Base-by-base conservation (phyloP, 2,113 vertebrate species). In the Catharus fuscescens region DNA sequence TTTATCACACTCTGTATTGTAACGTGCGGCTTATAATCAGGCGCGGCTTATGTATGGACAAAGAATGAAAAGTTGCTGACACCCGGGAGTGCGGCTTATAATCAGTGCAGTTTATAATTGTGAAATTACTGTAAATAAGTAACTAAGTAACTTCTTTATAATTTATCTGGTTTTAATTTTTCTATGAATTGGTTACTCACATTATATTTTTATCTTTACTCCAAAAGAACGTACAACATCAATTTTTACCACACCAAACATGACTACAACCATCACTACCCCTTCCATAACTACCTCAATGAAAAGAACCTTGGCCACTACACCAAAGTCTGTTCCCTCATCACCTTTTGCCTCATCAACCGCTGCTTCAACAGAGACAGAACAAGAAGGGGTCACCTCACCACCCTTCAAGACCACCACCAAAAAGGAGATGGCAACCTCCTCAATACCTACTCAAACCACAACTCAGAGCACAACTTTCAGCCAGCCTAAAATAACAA, bases 171-270 rank as follows among this genome's bases (percentile, higher is more conserved):
- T 81, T 91, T 66, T 61, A 73, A 66, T 66, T 80, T 66, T 48
- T 86, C 23, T 56, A 1, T 85, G 1, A 72, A 34, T 59, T 62
- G 32, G 40, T 83, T 73, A 47, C 12, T 96, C 15, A 91, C 44
- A 25, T 61, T 64, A 8, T 65, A 40, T 76, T 80, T 36, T 93
- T 86, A 19, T 24, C 32, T 88, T 83, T 93, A 38, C 15, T 62
- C 47, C 52, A 18, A 93, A 93, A 97, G 96, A 88, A 62, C 88
- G 52, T 38, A 97, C 88, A 52, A 95, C 95, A 66, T 47, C 69
- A 29, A 19, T 66, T 90, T 59, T 80, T 59, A 83, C 69, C n/a
- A 85, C 48, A 48, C 45, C 53, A 57, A 87, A 52, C 44, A 50
- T 82, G 80, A 93, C 92, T 78, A 87, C 92, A 34, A 24, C 66